phyloP scores from a whole-genome alignment of 2,888 invertebrate species.

The Drosophila maculinotata region DNA sequence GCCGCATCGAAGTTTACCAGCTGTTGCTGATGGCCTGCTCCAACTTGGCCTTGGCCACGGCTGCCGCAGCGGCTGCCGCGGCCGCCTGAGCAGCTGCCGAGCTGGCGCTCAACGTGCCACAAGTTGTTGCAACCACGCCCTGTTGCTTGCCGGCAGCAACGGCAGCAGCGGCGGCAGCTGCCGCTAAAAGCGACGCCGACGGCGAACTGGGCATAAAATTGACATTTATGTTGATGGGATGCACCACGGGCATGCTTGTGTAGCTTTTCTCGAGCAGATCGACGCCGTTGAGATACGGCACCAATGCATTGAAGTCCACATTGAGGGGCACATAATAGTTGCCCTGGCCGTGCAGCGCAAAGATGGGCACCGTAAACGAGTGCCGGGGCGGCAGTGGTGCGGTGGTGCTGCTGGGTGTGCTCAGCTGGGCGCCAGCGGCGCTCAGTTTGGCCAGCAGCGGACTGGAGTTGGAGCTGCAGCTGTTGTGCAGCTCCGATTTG shows the following conservation, averaged over 20 bases:
- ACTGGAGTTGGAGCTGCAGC: slow-evolving; percentile 67
- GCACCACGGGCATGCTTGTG: slow-evolving; percentile 87
- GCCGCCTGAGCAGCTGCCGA: slow-evolving; percentile 59
- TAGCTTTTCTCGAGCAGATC: slow-evolving; percentile 87
- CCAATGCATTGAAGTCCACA: slow-evolving; percentile 90
- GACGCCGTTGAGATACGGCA: slow-evolving; percentile 89
- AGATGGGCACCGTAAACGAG: slow-evolving; percentile 91
- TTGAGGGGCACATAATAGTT: slow-evolving; percentile 95
- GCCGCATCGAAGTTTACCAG: slow-evolving; percentile 81
- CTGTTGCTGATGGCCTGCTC: slow-evolving; percentile 83
- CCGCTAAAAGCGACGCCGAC: slow-evolving; percentile 76
- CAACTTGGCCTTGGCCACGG: slow-evolving; percentile 81
- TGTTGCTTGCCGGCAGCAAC: slow-evolving; percentile 78
- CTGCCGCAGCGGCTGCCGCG: slow-evolving; percentile 60
- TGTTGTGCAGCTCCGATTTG: slow-evolving; percentile 80
- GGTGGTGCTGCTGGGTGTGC: slow-evolving; percentile 74
- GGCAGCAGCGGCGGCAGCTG: slow-evolving; percentile 78
- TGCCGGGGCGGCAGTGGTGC: slow-evolving; percentile 70
- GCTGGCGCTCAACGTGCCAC: slow-evolving; percentile 46
- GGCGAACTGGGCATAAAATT: slow-evolving; percentile 87
- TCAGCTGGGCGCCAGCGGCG: slow-evolving; percentile 64
- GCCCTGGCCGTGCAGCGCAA: slow-evolving; percentile 95
- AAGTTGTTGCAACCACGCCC: slow-evolving; percentile 33
- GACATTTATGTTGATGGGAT: slow-evolving; percentile 96
- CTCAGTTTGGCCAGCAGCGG: slow-evolving; percentile 61